Evolutionary conservation across 2,888 invertebrate species (phyloP).

Genomic region (Andrena fulva): DNA sequence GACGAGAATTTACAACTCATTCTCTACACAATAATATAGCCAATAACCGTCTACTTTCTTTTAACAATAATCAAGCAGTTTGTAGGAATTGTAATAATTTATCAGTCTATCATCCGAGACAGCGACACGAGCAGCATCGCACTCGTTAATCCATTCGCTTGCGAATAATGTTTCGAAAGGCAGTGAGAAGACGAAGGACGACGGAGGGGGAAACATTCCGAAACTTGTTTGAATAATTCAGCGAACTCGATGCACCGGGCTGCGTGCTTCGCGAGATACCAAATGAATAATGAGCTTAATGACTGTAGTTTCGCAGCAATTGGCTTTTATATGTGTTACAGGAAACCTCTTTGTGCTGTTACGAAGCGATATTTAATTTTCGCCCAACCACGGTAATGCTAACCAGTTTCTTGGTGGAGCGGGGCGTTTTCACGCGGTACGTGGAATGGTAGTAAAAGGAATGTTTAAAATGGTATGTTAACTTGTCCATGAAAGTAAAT

Average conservation of each 20-base stretch:
- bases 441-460: too few relatives aligned
- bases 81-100: conserved; percentile 57
- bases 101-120: conserved; percentile 39
- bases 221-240: conserved; percentile 59
- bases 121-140: conserved; percentile 36
- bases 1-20: too few relatives aligned
- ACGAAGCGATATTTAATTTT: neutral
- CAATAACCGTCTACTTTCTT: too few relatives aligned
- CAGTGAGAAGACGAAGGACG: neutral
- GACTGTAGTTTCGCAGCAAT: conserved; percentile 20
- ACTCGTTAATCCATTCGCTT: conserved; percentile 46
- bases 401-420: neutral
- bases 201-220: neutral
- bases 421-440: neutral
- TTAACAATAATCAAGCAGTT: conserved; percentile 7
- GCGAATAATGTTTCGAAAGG: conserved; percentile 40
- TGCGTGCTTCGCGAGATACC: conserved; percentile 29
- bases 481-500: too few relatives aligned
- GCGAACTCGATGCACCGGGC: neutral
- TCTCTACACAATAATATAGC: too few relatives aligned
- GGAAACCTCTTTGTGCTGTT: conserved; percentile 14
- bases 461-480: too few relatives aligned
- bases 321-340: conserved; percentile 22
- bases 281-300: conserved; percentile 49
- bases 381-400: neutral